phyloP scores from a whole-genome alignment of 2,888 invertebrate species.

The Ametastegia equiseti region DNA sequence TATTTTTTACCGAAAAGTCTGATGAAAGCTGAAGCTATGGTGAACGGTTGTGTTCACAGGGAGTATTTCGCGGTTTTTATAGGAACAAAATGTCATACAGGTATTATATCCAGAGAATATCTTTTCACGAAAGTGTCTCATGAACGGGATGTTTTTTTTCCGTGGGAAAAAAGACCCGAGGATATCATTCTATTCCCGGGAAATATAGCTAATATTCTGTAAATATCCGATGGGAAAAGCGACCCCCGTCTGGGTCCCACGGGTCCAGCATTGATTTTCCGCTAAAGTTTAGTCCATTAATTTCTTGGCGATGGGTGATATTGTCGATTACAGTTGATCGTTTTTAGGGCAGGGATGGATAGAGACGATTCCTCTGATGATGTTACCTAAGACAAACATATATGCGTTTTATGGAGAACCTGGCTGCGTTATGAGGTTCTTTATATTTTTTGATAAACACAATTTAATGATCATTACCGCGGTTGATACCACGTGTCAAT shows the following conservation, averaged over 20 bases:
- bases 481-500: slow-evolving; percentile 16
- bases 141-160: neutral
- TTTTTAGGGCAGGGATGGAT: neutral
- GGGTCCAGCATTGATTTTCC: slow-evolving; percentile 37
- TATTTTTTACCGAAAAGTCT: neutral
- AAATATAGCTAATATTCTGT: slow-evolving; percentile 17
- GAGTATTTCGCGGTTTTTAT: neutral
- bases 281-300: slow-evolving; percentile 21
- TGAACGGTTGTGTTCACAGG: neutral
- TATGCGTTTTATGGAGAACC: neutral
- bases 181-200: neutral
- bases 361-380: neutral
- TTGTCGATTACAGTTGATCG: neutral
- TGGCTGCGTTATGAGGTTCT: neutral
- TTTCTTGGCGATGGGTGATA: slow-evolving; percentile 8
- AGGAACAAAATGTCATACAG: neutral
- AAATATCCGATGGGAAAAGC: neutral
- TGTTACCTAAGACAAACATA: neutral
- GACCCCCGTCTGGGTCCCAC: slow-evolving; percentile 16
- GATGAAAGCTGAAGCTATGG: neutral
- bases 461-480: neutral
- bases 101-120: neutral
- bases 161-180: neutral
- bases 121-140: neutral
- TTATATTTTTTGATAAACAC: neutral